Evolutionary conservation across 1,140 invertebrate species (phyloP), one percentile per base, ranked within the genome.

Genomic region (Tetranychus urticae): DNA sequence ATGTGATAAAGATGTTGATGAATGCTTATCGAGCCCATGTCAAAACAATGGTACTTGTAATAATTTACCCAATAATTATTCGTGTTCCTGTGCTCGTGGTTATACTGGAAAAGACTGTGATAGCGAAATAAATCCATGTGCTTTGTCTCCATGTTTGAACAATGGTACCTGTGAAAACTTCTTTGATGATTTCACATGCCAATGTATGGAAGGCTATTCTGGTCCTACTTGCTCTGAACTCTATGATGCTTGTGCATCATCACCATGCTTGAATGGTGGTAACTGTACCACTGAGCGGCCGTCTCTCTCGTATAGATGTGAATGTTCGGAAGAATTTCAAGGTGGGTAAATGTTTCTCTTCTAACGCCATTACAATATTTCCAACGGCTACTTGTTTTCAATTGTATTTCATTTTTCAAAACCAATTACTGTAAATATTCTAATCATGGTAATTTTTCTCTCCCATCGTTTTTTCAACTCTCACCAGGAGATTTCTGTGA

Each of bases 201-300:
- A 66, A 58, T 62, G 63, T 60, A 34, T 55, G 0, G 80, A 83
- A 62, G 92, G 92, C 0, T 97, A 92, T 71, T 86, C 88, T 71
- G 91, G 92, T 12, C 76, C 81, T 31, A 85, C 92, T 68, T 97
- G 91, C 70, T 81, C 86, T 13, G 82, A 84, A 48, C 94, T 94
- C 68, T 91, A 87, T 2, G 88, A 93, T 68, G 88, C 92, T 66
- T 93, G 88, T 69, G 86, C 85, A 63, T 64, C 58, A 35, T 65
- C 61, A 46, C 87, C 88, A 0, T 94, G 89, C 65, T 78, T 82
- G 62, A 88, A 92, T 69, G 84, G 85, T 0, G 89, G 88, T 7
- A 83, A 82, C 6, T 93, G 89, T 71, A 52, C 50, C 50, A 52
- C 89, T 92, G 10, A 60, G 67, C 31, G 67, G 65, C 58, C 66